These are phyloP conservation scores for Timema cristinae DNA, from an alignment of 2,888 invertebrate genomes.

Conservation along the genomic window DNA sequence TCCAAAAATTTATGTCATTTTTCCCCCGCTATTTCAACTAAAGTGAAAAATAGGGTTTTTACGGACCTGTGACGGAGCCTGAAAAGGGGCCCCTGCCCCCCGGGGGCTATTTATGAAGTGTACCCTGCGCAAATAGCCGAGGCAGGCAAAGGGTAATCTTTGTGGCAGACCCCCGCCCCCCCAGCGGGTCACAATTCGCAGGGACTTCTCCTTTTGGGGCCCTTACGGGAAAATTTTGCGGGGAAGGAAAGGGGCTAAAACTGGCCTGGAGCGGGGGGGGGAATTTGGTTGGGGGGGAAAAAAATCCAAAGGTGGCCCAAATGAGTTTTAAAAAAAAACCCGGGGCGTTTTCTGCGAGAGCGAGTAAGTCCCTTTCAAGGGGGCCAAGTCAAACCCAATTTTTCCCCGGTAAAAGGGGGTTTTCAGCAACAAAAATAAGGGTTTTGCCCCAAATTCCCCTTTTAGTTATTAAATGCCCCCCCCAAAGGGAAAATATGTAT, in stretches of 20 bases:
- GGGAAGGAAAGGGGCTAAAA: slow-evolving; percentile 56
- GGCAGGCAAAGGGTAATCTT: slow-evolving; percentile 36
- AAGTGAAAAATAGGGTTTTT: too few species aligned
- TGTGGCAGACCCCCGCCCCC: slow-evolving; percentile 42
- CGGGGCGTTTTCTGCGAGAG: slow-evolving; percentile 54
- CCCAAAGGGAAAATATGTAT: too few species aligned
- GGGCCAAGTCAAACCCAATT: slow-evolving; percentile 69
- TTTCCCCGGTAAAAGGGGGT: slow-evolving; percentile 62
- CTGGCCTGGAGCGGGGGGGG: slow-evolving; percentile 56
- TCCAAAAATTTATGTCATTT: too few species aligned
- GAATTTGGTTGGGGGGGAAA: slow-evolving; percentile 57
- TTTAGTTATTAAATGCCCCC: background rate
- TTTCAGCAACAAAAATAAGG: slow-evolving; percentile 39
- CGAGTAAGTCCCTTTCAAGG: slow-evolving; percentile 65
- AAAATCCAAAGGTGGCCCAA: slow-evolving; percentile 60
- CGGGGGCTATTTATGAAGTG: slow-evolving; percentile 48
- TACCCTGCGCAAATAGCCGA: slow-evolving; percentile 48
- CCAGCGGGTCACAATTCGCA: slow-evolving; percentile 58
- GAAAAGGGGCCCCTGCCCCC: slow-evolving; percentile 38
- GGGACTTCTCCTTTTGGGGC: slow-evolving; percentile 57
- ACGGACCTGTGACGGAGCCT: too few species aligned
- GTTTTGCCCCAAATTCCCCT: background rate
- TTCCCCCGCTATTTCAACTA: too few species aligned
- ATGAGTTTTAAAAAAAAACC: slow-evolving; percentile 63
- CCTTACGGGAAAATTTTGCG: slow-evolving; percentile 67